Conservation (phyloP, 2,888 invertebrate species). For the Julus scandinavius region DNA sequence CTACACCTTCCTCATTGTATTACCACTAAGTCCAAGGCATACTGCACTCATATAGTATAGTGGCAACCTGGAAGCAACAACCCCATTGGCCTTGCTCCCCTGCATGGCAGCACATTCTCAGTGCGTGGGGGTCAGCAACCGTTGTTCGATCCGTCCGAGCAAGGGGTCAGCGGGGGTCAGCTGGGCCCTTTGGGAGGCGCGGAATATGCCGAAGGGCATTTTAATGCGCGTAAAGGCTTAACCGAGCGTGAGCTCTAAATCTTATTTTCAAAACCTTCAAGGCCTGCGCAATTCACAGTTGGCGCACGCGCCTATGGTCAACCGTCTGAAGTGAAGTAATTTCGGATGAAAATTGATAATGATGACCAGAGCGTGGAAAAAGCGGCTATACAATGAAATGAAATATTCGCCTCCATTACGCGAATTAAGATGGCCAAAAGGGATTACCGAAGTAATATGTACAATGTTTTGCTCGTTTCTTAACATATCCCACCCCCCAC, state of each 20-base stretch:
- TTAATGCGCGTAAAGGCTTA: conserved; percentile 8
- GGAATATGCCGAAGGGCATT: conserved; percentile 13
- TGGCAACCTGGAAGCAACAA: not conserved
- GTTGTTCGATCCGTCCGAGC: not conserved
- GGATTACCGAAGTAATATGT: conserved; percentile 2
- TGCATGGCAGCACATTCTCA: no score
- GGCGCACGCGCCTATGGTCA: conserved; percentile 14
- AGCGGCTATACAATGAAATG: not conserved
- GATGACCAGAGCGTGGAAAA: conserved; percentile 33
- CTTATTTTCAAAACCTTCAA: conserved; percentile 1
- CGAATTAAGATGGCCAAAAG: conserved; percentile 13
- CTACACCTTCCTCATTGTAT: no score
- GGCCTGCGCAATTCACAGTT: not conserved
- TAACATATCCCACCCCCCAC: conserved; percentile 23
- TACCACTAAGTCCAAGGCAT: no score
- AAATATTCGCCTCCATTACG: conserved; percentile 11
- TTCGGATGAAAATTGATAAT: conserved; percentile 12
- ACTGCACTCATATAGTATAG: no score
- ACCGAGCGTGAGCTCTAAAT: conserved; percentile 21
- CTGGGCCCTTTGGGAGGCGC: not conserved
- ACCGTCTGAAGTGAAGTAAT: not conserved
- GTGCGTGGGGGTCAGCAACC: not conserved
- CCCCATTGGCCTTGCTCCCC: not conserved
- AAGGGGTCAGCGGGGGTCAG: conserved; percentile 20
- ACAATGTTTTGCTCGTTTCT: conserved; percentile 24